Base-by-base conservation (phyloP, 2,888 invertebrate genomes). In the Neelides folsomi region DNA sequence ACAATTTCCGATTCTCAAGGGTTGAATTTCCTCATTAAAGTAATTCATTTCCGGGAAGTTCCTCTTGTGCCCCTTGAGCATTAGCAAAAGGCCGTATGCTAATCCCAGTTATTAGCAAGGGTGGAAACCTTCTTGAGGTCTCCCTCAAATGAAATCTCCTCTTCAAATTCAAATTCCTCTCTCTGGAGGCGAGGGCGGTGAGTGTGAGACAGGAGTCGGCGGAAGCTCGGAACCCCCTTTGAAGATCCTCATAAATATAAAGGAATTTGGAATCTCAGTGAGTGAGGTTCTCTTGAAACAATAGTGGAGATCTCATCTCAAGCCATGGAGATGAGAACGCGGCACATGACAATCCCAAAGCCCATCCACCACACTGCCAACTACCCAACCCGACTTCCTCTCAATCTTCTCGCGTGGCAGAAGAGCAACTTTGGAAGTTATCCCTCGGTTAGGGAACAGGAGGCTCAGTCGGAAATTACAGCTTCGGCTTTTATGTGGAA, bases 401-500 rank as follows among this genome's bases (percentile, higher is more conserved):
- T 27, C n/a, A 41, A 48, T 35, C 43, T 38, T 35, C 27, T 36
- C 38, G 42, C 38, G 27, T 46, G 46, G 46, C 41, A 20, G 1
- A 51, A 51, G 34, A 35, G 34, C 34, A 35, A 34, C 15, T 51
- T 46, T 34, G 46, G 51, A 40, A 40, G 16, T 19, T 9, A 35
- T 16, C 19, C 18, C 19, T 15, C 16, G 13, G 15, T 20, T 46
- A 27, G 3, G 19, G 8, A 34, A 15, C 19, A 19, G 15, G 13
- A 18, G 15, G n/a, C 35, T n/a, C 36, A 20, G 45, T 16, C 16
- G 34, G 43, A 27, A 27, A 27, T 27, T 5, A 27, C 57, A 50
- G 59, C 58, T 48, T 57, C 62, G 37, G 57, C 60, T 49, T 56
- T 60, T 56, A 58, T 62, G 59, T 62, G 59, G 59, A 62, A 62